Conservation (phyloP, 2,113 vertebrate genomes). For the Paraplagusia blochii region DNA sequence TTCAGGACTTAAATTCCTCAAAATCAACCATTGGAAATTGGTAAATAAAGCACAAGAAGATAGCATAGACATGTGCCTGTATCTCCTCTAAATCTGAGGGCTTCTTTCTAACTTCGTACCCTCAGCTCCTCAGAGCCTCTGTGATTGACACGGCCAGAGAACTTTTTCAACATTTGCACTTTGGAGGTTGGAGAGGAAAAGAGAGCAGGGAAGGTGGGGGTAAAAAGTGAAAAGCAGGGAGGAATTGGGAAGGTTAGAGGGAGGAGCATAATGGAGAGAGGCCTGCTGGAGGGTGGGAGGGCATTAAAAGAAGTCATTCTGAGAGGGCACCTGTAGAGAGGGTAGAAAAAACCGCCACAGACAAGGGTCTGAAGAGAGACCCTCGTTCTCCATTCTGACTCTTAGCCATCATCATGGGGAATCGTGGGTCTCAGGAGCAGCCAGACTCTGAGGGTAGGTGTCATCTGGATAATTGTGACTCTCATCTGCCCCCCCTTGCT, state of each 20-base stretch:
- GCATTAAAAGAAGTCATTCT: constrained; percentile 51
- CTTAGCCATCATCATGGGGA: constrained; percentile 68
- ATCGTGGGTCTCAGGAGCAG: constrained; percentile 66
- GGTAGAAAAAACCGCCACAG: constrained; percentile 47
- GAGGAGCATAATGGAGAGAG: constrained; percentile 46
- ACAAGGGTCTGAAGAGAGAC: constrained; percentile 47
- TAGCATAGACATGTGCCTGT: constrained; percentile 34
- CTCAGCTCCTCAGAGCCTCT: background rate
- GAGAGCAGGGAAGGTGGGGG: background rate
- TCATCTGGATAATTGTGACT: constrained; percentile 12
- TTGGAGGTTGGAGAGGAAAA: background rate
- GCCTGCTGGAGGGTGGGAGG: constrained; percentile 48
- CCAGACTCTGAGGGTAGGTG: constrained; percentile 69
- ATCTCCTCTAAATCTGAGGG: constrained; percentile 30
- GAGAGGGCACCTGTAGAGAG: constrained; percentile 61
- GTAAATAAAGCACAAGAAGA: too few relatives aligned
- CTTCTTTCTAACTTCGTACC: constrained; percentile 2
- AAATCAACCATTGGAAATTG: too few relatives aligned
- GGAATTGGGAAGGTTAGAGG: constrained; percentile 58
- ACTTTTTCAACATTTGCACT: constrained; percentile 8
- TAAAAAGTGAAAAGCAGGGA: constrained; percentile 43
- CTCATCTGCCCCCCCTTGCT: constrained; percentile 13
- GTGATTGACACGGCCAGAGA: constrained; percentile 6
- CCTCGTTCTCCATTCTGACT: constrained; percentile 21
- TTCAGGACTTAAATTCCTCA: background rate